Conservation (phyloP, 2,113 vertebrate species). For the Callipepla californica region DNA sequence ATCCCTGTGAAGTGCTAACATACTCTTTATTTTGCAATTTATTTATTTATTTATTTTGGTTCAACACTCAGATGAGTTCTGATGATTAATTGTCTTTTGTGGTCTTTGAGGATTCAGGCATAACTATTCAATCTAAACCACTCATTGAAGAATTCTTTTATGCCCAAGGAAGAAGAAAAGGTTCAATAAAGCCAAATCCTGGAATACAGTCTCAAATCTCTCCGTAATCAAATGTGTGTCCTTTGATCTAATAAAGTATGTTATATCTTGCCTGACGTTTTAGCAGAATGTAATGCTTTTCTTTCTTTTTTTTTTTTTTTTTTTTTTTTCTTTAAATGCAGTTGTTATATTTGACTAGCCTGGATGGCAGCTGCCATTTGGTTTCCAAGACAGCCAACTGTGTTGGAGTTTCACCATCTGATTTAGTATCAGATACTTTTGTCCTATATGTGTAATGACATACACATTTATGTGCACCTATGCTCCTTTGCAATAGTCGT, state of each 20-base stretch:
- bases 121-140: background rate
- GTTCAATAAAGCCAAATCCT: constrained; percentile 42
- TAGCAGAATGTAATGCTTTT: background rate
- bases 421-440: background rate
- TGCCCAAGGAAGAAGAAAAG: constrained; percentile 23
- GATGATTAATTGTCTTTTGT: constrained; percentile 31
- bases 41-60: background rate
- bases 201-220: constrained; percentile 43
- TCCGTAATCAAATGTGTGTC: constrained; percentile 57
- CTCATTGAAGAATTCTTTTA: constrained; percentile 44
- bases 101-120: background rate
- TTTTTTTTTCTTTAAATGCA: background rate
- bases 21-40: background rate
- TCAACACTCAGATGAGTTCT: background rate
- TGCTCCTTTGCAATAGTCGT: background rate
- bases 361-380: constrained; percentile 2
- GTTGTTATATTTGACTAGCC: background rate
- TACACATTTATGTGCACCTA: background rate
- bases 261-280: constrained; percentile 60
- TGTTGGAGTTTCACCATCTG: background rate
- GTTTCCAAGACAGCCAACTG: background rate
- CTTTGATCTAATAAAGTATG: constrained; percentile 69
- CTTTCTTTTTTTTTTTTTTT: background rate
- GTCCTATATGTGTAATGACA: background rate
- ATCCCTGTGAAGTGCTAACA: background rate